Evolutionary conservation across 2,888 invertebrate genomes (phyloP), one percentile per base, ranked within the genome.

Genomic region (Meteorus cinctellus): DNA sequence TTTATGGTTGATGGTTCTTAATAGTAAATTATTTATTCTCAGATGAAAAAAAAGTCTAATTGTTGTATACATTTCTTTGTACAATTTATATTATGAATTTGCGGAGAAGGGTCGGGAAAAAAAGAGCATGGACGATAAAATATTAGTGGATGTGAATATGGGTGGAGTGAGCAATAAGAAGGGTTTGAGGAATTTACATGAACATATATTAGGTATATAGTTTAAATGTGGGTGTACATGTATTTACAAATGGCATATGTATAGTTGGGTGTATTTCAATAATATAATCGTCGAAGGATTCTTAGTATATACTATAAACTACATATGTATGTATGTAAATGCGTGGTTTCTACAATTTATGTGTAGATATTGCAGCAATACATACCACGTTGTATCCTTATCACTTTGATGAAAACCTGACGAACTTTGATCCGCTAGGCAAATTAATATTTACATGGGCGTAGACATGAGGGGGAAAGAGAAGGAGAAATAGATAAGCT

Each of bases 361-460:
- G 41, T 41, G 12, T 41, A 41, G 8, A 41, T 41, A 24, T 59
- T 24, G 59, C 27, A 71, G 16, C 41, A 24, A 19, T 59, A 36
- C 36, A 41, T 29, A 51, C 48, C 45, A 55, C 63, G 34, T 31
- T 63, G 19, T 72, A 63, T 62, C 59, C 16, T 60, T 60, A 34
- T 70, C 41, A 59, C 24, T 59, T 27, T 45, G 27, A 68, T 48
- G 45, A 68, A 70, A 34, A 27, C 36, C 70, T 63, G 72, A 72
- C 72, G 63, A 72, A 63, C 51, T 72, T 72, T 72, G 72, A 72
- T 72, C 72, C 31, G 72, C 48, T 62, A 63, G 62, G 31, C 19
- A 63, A 72, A 72, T 72, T 62, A 62, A 65, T 72, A 63, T 72
- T 72, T 72, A 45, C 72, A 72, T 62, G 62, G 19, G 55, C 31